These are phyloP conservation scores for Euglossa dilemma DNA, from an alignment of 1,140 invertebrate genomes.

Conservation along the genomic window DNA sequence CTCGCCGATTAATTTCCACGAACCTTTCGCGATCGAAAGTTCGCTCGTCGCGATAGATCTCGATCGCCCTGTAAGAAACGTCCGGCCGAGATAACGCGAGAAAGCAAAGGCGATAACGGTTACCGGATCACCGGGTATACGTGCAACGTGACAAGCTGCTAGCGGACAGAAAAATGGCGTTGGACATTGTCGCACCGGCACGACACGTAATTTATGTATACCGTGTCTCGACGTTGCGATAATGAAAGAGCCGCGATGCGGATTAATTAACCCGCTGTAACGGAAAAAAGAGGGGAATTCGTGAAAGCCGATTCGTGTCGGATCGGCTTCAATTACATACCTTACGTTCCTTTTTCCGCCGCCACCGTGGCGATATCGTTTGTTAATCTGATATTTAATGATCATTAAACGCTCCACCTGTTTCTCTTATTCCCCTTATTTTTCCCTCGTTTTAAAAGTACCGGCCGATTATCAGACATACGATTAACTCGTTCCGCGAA, in stretches of 20 bases:
- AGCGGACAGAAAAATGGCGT: slow-evolving; percentile 51
- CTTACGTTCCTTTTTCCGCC: background rate
- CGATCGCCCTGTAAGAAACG: background rate
- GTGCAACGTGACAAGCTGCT: slow-evolving; percentile 1
- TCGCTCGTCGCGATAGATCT: background rate
- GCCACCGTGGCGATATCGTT: background rate
- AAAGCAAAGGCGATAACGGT: background rate
- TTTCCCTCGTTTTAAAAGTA: background rate
- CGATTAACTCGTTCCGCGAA: background rate
- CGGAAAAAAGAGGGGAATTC: slow-evolving; percentile 45
- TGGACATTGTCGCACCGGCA: slow-evolving; percentile 53
- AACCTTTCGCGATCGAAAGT: background rate
- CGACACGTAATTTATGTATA: slow-evolving; percentile 70
- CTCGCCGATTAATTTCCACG: no score
- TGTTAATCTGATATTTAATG: slow-evolving; percentile 34
- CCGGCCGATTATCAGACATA: background rate
- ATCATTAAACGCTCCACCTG: slow-evolving; percentile 11
- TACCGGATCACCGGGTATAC: background rate
- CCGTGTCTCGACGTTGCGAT: slow-evolving; percentile 59
- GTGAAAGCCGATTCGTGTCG: slow-evolving; percentile 58
- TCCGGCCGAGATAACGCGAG: no score
- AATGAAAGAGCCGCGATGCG: slow-evolving; percentile 67
- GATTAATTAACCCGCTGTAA: slow-evolving; percentile 68
- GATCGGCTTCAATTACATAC: slow-evolving; percentile 46
- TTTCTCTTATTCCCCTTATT: background rate